Percentiles rank a stretch among this genome's conserved stretches.
These are phyloP conservation scores for Ptychodera flava DNA, from an alignment of 35 echinoderm and acorn worm genomes.

Conservation along the genomic window DNA sequence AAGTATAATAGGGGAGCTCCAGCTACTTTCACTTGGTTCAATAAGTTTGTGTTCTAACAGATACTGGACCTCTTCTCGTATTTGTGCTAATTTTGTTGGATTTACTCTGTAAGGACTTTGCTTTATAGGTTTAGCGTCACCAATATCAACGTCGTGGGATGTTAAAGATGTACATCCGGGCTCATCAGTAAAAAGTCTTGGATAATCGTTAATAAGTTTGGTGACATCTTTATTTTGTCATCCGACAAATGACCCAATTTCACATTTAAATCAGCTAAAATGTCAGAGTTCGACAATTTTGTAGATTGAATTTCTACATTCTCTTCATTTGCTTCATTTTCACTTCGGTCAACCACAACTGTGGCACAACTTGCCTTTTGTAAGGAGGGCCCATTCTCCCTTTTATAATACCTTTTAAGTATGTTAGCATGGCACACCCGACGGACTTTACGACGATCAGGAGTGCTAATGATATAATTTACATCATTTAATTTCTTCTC, in stretches of 20 bases:
- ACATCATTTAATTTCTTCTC: slow-evolving; percentile 16
- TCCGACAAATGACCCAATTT: slow-evolving; percentile 6
- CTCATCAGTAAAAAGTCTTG: background rate
- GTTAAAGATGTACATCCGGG: background rate
- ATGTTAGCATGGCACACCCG: slow-evolving; percentile 36
- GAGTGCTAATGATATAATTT: slow-evolving; percentile 41
- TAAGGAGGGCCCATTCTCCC: too few species aligned
- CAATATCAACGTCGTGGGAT: too few species aligned
- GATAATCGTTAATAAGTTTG: too few species aligned
- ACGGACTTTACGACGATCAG: slow-evolving; percentile 30
- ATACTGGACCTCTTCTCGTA: slow-evolving; percentile 33
- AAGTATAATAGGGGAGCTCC: slow-evolving; percentile 25
- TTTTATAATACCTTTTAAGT: background rate
- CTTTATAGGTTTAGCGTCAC: slow-evolving; percentile 18
- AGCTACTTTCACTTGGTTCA: slow-evolving; percentile 34
- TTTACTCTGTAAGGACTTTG: slow-evolving; percentile 31
- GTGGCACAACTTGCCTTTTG: background rate
- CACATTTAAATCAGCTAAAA: background rate
- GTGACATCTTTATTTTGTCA: background rate
- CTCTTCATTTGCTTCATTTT: background rate
- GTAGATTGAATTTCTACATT: background rate
- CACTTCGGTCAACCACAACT: background rate
- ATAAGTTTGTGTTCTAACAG: slow-evolving; percentile 44
- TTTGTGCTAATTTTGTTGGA: background rate
- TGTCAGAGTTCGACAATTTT: background rate